Evolutionary conservation across 1,140 invertebrate genomes (phyloP).

Genomic region (Hylaeus volcanicus): DNA sequence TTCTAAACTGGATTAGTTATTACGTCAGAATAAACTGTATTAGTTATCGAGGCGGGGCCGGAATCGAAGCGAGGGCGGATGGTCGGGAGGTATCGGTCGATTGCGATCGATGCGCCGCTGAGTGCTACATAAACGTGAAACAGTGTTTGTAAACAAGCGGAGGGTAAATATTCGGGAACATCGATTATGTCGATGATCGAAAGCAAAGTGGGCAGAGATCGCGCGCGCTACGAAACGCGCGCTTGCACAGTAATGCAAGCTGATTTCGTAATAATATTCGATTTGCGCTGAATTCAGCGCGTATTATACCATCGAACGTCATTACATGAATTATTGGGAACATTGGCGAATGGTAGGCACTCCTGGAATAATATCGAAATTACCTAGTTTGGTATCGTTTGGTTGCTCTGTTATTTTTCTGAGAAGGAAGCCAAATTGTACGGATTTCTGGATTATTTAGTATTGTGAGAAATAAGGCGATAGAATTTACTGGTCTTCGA

Average conservation of each 20-base stretch:
- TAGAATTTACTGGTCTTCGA: background rate
- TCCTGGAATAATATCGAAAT: background rate
- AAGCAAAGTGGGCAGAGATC: slow-evolving; percentile 46
- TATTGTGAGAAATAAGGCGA: background rate
- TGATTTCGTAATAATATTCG: slow-evolving; percentile 57
- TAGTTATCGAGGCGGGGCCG: background rate
- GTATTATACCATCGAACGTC: background rate
- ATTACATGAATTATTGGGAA: slow-evolving; percentile 29
- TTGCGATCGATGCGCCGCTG: slow-evolving; percentile 26
- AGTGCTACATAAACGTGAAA: slow-evolving; percentile 51
- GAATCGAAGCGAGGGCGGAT: background rate
- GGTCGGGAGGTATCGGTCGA: slow-evolving; percentile 48
- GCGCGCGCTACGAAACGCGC: slow-evolving; percentile 13
- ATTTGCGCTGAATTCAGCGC: slow-evolving; percentile 25
- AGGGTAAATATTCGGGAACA: slow-evolving; percentile 45
- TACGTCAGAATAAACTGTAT: background rate
- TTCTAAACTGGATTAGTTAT: background rate
- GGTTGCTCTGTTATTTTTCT: background rate
- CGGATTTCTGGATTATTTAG: background rate
- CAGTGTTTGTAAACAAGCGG: slow-evolving; percentile 62
- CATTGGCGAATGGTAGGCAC: background rate
- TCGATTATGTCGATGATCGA: slow-evolving; percentile 56
- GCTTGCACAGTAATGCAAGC: slow-evolving; percentile 43
- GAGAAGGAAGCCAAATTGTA: background rate
- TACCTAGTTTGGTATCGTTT: background rate